A percentile compares a stretch with the other conserved stretches of the same genome.
Conservation (phyloP, 2,113 vertebrate genomes). For the Sorex fumeus region DNA sequence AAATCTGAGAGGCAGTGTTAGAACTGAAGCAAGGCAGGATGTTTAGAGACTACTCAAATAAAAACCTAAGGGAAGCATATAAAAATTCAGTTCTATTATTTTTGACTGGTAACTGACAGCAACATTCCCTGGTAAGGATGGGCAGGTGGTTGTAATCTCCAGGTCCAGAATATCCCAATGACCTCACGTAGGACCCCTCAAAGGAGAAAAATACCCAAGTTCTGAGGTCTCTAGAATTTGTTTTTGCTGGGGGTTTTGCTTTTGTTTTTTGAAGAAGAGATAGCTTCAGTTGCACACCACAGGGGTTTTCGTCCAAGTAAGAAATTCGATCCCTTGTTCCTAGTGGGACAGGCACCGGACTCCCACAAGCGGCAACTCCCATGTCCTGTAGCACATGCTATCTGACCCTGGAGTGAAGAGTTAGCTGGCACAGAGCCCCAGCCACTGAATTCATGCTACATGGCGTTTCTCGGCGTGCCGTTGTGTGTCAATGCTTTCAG, state of each 20-base stretch:
- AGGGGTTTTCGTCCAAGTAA: constrained; percentile 82
- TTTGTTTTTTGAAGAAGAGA: constrained; percentile 44
- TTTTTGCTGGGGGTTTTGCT: constrained; percentile 23
- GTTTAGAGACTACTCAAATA: constrained; percentile 78
- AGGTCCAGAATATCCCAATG: constrained; percentile 80
- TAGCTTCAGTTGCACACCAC: constrained; percentile 83
- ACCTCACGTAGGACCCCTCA: constrained; percentile 80
- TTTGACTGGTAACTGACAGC: constrained; percentile 73
- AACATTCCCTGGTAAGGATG: constrained; percentile 76
- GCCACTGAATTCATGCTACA: constrained; percentile 88
- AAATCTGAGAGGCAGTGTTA: constrained; percentile 85
- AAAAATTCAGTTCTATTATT: constrained; percentile 82
- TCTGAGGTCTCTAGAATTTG: constrained; percentile 81
- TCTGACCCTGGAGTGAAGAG: constrained; percentile 85
- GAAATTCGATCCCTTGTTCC: constrained; percentile 75
- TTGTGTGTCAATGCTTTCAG: constrained; percentile 96
- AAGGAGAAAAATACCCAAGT: constrained; percentile 80
- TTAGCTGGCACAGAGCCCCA: constrained; percentile 83
- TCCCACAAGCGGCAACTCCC: constrained; percentile 71
- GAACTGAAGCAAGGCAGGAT: constrained; percentile 81
- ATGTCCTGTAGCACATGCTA: constrained; percentile 80
- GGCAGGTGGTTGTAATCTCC: constrained; percentile 70
- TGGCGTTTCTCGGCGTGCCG: constrained; percentile 95
- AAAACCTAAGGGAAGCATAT: constrained; percentile 80
- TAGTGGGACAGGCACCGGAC: constrained; percentile 78